These are phyloP conservation scores for Strix uralensis DNA, from an alignment of 2,113 vertebrate species.

Conservation along the genomic window DNA sequence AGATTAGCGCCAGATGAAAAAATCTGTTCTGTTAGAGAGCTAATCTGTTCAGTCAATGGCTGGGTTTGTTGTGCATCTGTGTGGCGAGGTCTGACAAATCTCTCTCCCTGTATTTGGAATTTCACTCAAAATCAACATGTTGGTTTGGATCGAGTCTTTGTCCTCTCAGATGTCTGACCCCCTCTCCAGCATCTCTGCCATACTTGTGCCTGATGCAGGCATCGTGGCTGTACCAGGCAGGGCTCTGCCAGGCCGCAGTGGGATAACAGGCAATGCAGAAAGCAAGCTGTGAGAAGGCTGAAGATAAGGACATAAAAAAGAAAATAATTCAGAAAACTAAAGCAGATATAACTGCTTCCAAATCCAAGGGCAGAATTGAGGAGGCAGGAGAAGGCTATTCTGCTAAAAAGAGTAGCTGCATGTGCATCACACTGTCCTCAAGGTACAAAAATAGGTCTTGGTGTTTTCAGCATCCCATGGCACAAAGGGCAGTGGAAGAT, in stretches of 20 bases:
- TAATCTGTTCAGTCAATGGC: slow-evolving; percentile 22
- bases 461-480: neutral
- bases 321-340: neutral
- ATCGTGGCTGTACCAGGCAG: neutral
- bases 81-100: neutral
- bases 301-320: neutral
- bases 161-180: neutral
- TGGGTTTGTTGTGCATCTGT: neutral
- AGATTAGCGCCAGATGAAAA: slow-evolving; percentile 42
- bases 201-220: neutral
- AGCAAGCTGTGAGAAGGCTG: neutral
- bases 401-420: neutral
- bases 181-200: neutral
- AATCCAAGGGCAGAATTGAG: neutral
- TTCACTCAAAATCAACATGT: neutral
- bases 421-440: neutral
- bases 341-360: neutral
- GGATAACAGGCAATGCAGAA: neutral
- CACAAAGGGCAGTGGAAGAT: neutral
- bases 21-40: slow-evolving; percentile 33
- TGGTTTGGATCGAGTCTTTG: neutral
- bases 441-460: neutral
- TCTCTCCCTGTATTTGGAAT: neutral
- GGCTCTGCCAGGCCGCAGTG: neutral
- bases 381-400: neutral